These are phyloP conservation scores for Romanogobio albipinnatus DNA, from an alignment of 2,113 vertebrate genomes.

Conservation along the genomic window DNA sequence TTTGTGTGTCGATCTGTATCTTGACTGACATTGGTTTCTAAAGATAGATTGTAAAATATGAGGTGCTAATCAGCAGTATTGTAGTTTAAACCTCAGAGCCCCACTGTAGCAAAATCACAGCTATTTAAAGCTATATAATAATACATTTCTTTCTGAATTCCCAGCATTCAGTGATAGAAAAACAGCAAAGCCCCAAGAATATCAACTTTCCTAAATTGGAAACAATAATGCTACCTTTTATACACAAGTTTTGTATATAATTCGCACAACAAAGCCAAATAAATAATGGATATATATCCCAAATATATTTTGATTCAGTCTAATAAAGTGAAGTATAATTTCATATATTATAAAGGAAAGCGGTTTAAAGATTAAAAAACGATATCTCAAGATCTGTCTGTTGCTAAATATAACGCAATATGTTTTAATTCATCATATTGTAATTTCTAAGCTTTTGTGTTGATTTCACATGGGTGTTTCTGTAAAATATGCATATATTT, in stretches of 20 bases:
- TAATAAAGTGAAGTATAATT: neutral
- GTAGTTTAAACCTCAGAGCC: neutral
- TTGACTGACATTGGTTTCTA: conserved; percentile 27
- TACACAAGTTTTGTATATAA: no score
- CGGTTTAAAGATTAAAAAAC: neutral
- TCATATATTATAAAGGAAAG: neutral
- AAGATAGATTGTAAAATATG: conserved; percentile 16
- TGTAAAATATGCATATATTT: neutral
- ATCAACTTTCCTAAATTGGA: neutral
- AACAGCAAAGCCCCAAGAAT: neutral
- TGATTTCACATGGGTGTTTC: neutral
- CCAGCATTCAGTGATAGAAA: neutral
- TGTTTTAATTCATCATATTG: no score
- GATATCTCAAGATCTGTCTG: neutral
- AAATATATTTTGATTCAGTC: neutral
- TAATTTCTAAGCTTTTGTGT: no score
- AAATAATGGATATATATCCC: neutral
- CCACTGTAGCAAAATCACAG: neutral
- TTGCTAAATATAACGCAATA: neutral
- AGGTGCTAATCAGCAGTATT: neutral
- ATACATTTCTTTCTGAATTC: neutral
- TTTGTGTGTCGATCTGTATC: conserved; percentile 24
- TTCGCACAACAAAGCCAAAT: neutral
- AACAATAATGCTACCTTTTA: neutral
- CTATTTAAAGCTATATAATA: neutral